These are phyloP conservation scores for Papilio aristodemus DNA, from an alignment of 1,140 invertebrate species.

Conservation along the genomic window DNA sequence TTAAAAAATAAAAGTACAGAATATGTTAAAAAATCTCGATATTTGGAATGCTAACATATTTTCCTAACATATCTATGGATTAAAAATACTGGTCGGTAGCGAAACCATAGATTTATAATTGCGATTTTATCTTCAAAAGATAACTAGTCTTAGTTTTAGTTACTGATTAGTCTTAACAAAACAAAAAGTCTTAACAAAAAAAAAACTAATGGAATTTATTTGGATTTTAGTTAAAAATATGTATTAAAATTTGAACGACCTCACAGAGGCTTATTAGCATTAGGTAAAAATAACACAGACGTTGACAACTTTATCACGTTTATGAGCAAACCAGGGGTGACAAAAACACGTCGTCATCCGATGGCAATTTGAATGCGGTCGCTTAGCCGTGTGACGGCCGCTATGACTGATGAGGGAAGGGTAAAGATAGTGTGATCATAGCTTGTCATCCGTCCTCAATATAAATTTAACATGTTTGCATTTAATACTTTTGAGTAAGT, in stretches of 20 bases:
- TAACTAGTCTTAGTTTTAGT: too few species aligned
- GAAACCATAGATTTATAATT: too few species aligned
- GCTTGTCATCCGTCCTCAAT: conserved; percentile 68
- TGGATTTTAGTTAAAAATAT: too few species aligned
- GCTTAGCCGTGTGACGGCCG: conserved; percentile 73
- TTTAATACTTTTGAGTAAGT: conserved; percentile 47
- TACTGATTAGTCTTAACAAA: too few species aligned
- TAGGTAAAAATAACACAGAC: neutral
- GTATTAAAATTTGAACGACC: neutral
- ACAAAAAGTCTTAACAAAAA: too few species aligned
- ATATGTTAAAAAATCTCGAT: too few species aligned
- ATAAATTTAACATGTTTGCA: conserved; percentile 67
- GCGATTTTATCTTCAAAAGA: too few species aligned
- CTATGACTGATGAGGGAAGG: conserved; percentile 78
- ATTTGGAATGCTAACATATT: too few species aligned
- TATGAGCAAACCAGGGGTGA: conserved; percentile 67
- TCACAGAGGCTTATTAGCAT: neutral
- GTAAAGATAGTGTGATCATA: conserved; percentile 67
- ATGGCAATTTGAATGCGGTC: conserved; percentile 78
- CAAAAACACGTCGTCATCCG: conserved; percentile 75
- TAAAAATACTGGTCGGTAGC: too few species aligned
- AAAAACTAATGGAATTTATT: too few species aligned
- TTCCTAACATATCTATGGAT: too few species aligned
- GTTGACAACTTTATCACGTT: conserved; percentile 46
- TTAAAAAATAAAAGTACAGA: too few species aligned